phyloP scores from a whole-genome alignment of 2,113 vertebrate species.

The Raja brachyura region DNA sequence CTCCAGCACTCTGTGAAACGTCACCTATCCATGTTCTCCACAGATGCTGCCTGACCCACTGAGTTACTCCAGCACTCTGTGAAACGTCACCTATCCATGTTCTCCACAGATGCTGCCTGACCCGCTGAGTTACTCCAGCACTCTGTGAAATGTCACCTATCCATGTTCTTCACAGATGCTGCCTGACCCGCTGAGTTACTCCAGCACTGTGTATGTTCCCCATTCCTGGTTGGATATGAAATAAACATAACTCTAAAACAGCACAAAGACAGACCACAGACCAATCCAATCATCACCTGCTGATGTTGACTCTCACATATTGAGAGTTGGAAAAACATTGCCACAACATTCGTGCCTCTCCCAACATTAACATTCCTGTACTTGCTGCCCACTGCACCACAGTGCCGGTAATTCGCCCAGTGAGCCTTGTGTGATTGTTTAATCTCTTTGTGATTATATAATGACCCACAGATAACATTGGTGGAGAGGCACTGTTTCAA shows the following conservation, averaged over 20 bases:
- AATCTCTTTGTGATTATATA: background rate
- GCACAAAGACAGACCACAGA: background rate
- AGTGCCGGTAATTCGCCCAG: background rate
- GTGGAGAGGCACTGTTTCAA: background rate
- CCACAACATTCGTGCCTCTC: background rate
- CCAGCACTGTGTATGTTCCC: too few species aligned
- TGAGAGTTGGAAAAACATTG: background rate
- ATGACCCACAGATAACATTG: background rate
- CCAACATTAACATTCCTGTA: background rate
- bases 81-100: too few species aligned
- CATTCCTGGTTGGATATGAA: background rate
- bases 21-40: too few species aligned
- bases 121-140: too few species aligned
- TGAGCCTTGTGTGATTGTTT: background rate
- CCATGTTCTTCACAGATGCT: too few species aligned
- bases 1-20: too few species aligned
- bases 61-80: too few species aligned
- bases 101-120: too few species aligned
- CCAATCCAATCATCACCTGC: background rate
- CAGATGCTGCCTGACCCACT: too few species aligned
- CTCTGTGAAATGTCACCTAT: too few species aligned
- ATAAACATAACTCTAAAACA: background rate
- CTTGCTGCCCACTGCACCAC: background rate
- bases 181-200: too few species aligned
- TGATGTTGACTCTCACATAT: background rate